Conservation (phyloP, 2,888 invertebrate genomes). For the Dioctria linearis region DNA sequence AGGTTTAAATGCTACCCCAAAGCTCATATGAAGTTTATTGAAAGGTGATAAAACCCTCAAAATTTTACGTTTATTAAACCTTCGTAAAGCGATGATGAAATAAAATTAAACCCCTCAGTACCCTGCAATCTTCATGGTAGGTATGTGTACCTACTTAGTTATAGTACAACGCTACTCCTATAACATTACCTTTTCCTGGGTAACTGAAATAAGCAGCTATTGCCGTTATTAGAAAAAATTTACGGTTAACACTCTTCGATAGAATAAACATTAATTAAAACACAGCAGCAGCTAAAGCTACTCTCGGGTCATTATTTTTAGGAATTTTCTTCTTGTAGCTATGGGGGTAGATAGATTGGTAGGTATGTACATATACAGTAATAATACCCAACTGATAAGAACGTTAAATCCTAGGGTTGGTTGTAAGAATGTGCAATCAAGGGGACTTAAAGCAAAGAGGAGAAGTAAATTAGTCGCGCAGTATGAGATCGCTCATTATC, state of each 20-base stretch:
- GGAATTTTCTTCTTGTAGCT: neutral
- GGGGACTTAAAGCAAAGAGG: neutral
- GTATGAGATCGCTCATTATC: slow-evolving; percentile 17
- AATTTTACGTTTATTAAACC: slow-evolving; percentile 26
- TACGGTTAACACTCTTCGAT: neutral
- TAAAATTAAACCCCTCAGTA: neutral
- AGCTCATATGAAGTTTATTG: slow-evolving; percentile 44
- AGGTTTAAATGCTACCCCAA: neutral
- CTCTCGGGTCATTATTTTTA: neutral
- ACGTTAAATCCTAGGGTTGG: neutral
- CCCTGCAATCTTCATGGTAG: neutral
- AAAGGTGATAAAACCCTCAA: slow-evolving; percentile 29
- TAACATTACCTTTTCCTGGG: too few relatives aligned
- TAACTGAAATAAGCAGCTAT: neutral
- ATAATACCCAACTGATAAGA: too few relatives aligned
- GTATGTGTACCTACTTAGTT: neutral
- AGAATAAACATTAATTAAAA: neutral
- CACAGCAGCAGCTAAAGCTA: neutral
- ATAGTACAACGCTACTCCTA: neutral
- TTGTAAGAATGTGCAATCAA: neutral
- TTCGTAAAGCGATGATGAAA: neutral
- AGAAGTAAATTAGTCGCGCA: slow-evolving; percentile 4
- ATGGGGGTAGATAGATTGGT: neutral
- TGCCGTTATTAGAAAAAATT: neutral
- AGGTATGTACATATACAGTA: neutral